Base-by-base conservation (phyloP, 2,888 invertebrate species). In the Coleophora deauratella region DNA sequence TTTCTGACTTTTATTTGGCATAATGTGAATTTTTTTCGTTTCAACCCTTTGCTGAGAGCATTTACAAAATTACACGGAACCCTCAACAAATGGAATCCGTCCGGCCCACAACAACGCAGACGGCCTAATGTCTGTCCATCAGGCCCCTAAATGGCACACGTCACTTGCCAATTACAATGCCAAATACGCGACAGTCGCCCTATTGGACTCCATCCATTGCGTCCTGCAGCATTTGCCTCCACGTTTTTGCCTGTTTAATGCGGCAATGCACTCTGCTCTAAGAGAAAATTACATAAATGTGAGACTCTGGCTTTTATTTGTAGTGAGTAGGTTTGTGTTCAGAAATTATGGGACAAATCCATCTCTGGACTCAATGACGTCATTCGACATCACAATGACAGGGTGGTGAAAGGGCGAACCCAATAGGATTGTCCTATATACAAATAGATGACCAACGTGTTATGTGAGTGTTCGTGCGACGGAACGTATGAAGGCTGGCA, bases 41-140 rank as follows among this genome's bases (percentile, higher is more conserved):
- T 51, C 61, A 68, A 66, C 68, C 72, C 68, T 67, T 72, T 62
- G 55, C 56, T 53, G 54, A 59, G 63, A 68, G 66, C 78, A 81
- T 82, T 81, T 78, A 66, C 71, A 58, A 75, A 79, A 81, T 80
- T 77, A 75, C 75, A 59, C 57, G 54, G 64, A 64, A 59, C 73
- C 76, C 76, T 69, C 67, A 66, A 67, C 74, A 78, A 82, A 81
- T 78, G 78, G 76, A 69, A 72, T 59, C 59, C 62, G 61, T 59
- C 60, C 61, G 60, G 59, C 64, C 67, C 72, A 71, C 75, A 73
- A 73, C 69, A 59, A 61, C 63, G 72, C 78, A 82, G 82, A 82
- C 82, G 64, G 72, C 71, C 75, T 84, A 84, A 84, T 84, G 82
- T 79, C 67, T 66, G 67, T 73, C 82, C 81, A 82, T 84, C 81